Percentiles rank a stretch among this genome's conserved stretches.
phyloP scores from a whole-genome alignment of 2,797 vertebrate genomes.

The Tangara arthus region DNA sequence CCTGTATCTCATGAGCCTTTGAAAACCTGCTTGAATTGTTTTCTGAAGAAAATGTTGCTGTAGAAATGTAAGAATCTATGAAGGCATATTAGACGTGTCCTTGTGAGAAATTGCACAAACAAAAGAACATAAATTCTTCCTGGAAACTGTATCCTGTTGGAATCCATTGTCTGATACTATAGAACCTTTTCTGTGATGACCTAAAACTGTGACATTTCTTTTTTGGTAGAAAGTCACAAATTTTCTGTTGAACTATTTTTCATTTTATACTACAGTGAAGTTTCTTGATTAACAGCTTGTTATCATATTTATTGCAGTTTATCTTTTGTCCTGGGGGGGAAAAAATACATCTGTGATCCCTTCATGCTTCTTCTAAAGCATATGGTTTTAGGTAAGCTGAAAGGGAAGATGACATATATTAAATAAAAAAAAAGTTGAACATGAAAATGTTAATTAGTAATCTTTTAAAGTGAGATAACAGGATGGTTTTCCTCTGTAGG shows the following conservation, averaged over 20 bases:
- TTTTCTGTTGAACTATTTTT: not conserved
- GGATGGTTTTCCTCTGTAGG: constrained; percentile 64
- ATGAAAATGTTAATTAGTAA: constrained; percentile 27
- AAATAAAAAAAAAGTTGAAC: not conserved
- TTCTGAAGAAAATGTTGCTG: not conserved
- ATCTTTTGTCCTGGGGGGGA: not conserved
- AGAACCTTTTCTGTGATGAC: not conserved
- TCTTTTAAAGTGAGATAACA: constrained; percentile 58
- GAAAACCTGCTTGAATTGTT: not conserved
- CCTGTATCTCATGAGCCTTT: not conserved
- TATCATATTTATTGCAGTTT: not conserved
- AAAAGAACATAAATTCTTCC: not conserved
- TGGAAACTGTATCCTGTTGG: not conserved
- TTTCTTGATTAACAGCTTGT: not conserved
- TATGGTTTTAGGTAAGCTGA: constrained; percentile 20
- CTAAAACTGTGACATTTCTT: not conserved
- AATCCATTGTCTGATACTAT: not conserved
- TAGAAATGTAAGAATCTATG: not conserved
- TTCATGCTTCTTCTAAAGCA: constrained; percentile 30
- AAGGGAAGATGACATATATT: constrained; percentile 11
- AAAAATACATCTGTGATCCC: not conserved
- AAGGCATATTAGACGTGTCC: not conserved
- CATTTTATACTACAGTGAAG: not conserved
- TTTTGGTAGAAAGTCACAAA: not conserved
- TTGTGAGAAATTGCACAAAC: not conserved